A percentile compares a stretch with the other conserved stretches of the same genome.
These are phyloP conservation scores for Dasysyrphus tricinctus DNA, from an alignment of 2,888 invertebrate genomes.

Conservation along the genomic window DNA sequence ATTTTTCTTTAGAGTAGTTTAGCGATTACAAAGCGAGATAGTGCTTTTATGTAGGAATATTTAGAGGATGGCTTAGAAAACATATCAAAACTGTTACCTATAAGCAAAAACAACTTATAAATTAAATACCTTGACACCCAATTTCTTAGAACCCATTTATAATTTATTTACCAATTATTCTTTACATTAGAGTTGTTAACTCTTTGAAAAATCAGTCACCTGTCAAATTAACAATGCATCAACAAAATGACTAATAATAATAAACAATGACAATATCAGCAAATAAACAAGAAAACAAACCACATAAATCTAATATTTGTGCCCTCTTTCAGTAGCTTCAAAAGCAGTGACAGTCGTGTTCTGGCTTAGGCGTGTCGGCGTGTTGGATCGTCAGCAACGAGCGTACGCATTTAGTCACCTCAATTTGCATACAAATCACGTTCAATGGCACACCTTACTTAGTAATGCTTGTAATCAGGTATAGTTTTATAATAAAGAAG, in stretches of 20 bases:
- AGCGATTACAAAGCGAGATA: too few species aligned
- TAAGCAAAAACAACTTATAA: too few species aligned
- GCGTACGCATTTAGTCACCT: conserved; percentile 53
- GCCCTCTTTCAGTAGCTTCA: conserved; percentile 36
- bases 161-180: not conserved
- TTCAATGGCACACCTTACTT: conserved; percentile 63
- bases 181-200: not conserved
- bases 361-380: conserved; percentile 40
- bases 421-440: conserved; percentile 68
- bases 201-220: conserved; percentile 5
- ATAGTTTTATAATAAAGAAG: conserved; percentile 30
- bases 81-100: too few species aligned
- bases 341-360: conserved; percentile 18
- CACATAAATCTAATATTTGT: conserved; percentile 20
- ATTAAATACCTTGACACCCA: not conserved
- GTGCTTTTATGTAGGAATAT: too few species aligned
- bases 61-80: too few species aligned
- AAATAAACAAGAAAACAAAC: conserved; percentile 13
- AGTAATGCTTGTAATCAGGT: not conserved
- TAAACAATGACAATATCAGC: conserved; percentile 25
- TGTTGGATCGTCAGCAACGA: not conserved
- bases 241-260: conserved; percentile 29
- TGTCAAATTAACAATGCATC: conserved; percentile 39
- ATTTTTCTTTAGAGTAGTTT: too few species aligned
- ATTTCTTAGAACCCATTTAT: not conserved